Evolutionary conservation across 1,140 invertebrate genomes (phyloP).

Genomic region (Periplaneta americana): DNA sequence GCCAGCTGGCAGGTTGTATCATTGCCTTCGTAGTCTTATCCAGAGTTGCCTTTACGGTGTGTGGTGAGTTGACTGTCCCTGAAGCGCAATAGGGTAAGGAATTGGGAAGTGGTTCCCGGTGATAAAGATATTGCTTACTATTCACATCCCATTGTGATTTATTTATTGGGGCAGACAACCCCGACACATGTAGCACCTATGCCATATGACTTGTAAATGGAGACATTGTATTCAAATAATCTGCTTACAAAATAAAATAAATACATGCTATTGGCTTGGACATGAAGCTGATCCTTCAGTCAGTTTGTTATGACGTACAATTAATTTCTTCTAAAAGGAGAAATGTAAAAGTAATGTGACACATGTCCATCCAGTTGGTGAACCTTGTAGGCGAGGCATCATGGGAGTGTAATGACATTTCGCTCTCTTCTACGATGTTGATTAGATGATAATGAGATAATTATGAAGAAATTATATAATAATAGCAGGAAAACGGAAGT

Average conservation of each 20-base stretch:
- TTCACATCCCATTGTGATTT: neutral
- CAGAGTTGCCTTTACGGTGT: neutral
- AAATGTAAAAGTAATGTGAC: no score
- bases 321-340: no score
- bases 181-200: neutral
- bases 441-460: no score
- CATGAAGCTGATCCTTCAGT: neutral
- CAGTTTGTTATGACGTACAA: no score
- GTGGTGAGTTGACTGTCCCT: neutral
- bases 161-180: neutral
- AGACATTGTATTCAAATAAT: neutral
- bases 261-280: neutral
- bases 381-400: no score
- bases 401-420: no score
- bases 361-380: no score
- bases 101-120: neutral
- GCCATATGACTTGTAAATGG: neutral
- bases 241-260: neutral
- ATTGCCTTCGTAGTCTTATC: neutral
- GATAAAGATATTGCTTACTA: neutral
- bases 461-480: no score
- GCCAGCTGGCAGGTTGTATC: neutral
- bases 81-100: neutral
- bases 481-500: no score
- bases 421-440: no score